These are phyloP conservation scores for Numenius arquata DNA, from an alignment of 2,113 vertebrate species.

Conservation along the genomic window DNA sequence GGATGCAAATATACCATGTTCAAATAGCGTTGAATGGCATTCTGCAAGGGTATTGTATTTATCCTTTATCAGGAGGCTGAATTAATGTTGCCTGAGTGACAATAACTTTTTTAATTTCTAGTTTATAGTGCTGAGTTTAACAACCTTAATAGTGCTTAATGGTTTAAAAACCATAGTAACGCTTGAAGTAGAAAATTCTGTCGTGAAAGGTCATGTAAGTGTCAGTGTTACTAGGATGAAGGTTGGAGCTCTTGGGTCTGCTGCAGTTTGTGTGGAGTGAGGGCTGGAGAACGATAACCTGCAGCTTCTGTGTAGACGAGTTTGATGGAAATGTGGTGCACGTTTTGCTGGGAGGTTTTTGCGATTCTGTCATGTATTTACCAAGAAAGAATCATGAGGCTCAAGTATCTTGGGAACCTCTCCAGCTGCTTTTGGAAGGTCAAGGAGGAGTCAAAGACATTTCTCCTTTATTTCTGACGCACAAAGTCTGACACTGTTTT, in stretches of 20 bases:
- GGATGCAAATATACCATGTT: background rate
- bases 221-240: background rate
- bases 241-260: background rate
- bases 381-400: background rate
- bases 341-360: background rate
- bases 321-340: background rate
- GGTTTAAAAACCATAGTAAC: background rate
- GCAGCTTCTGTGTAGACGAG: background rate
- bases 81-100: background rate
- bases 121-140: background rate
- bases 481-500: background rate
- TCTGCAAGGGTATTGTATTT: background rate
- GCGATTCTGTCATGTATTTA: background rate
- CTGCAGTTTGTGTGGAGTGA: background rate
- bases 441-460: background rate
- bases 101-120: background rate
- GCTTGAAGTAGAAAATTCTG: background rate
- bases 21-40: background rate
- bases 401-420: background rate
- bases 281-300: background rate
- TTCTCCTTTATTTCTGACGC: background rate
- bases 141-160: background rate
- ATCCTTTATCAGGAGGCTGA: background rate
- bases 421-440: background rate
- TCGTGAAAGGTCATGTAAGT: background rate